phyloP scores from a whole-genome alignment of 2,888 invertebrate species.

The Drosophila suboccidentalis region DNA sequence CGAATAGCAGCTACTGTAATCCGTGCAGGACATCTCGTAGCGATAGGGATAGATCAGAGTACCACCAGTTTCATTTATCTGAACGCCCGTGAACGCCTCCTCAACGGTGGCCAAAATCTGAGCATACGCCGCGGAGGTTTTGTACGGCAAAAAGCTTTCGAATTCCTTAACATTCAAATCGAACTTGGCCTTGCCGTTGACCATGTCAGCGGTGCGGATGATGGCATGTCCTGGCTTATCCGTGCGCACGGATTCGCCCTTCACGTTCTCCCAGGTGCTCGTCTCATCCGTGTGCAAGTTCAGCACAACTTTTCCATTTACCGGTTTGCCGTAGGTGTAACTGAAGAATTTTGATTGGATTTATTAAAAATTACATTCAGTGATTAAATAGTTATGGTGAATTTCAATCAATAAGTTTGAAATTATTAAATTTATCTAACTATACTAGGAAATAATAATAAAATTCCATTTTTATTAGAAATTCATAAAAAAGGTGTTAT shows the following conservation, averaged over 20 bases:
- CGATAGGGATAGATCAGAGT: slow-evolving; percentile 92
- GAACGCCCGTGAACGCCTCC: slow-evolving; percentile 93
- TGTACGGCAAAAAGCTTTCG: slow-evolving; percentile 58
- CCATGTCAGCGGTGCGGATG: slow-evolving; percentile 75
- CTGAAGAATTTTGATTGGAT: slow-evolving; percentile 84
- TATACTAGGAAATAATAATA: too few species aligned
- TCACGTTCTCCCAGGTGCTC: slow-evolving; percentile 34
- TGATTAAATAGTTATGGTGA: too few species aligned
- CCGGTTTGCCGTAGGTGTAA: slow-evolving; percentile 91
- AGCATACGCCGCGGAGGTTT: slow-evolving; percentile 53
- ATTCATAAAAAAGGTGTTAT: too few species aligned
- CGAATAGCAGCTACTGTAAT: slow-evolving; percentile 90
- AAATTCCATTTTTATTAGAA: too few species aligned
- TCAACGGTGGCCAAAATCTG: slow-evolving; percentile 94
- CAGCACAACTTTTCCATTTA: slow-evolving; percentile 94
- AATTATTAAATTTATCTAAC: too few species aligned
- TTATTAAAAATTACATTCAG: background rate
- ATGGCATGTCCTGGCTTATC: slow-evolving; percentile 61
- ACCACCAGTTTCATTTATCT: slow-evolving; percentile 92
- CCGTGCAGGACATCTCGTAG: slow-evolving; percentile 91
- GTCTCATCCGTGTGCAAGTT: slow-evolving; percentile 90
- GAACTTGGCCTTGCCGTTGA: slow-evolving; percentile 83
- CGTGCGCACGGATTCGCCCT: slow-evolving; percentile 22
- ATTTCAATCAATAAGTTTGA: too few species aligned
- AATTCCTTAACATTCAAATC: slow-evolving; percentile 78